Evolutionary conservation across 2,797 vertebrate genomes (phyloP).

Genomic region (Myoxocephalus aenaeus): DNA sequence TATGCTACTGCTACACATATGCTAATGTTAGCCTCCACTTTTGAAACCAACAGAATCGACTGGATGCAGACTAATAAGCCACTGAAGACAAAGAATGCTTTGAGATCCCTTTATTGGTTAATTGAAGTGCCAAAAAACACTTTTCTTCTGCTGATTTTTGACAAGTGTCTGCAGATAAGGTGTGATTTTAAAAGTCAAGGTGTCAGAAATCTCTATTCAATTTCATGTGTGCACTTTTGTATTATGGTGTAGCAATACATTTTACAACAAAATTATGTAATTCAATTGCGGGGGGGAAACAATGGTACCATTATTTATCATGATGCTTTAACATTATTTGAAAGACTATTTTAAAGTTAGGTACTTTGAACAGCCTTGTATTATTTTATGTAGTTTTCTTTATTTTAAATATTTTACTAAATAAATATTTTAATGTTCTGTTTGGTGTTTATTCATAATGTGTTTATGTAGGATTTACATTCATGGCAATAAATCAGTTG

Average conservation of each 20-base stretch:
- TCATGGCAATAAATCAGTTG: neutral
- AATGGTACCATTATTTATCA: conserved; percentile 85
- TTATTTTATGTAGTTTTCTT: conserved; percentile 86
- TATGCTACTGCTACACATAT: conserved; percentile 14
- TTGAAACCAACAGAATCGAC: conserved; percentile 30
- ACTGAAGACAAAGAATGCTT: conserved; percentile 35
- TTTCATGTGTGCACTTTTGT: conserved; percentile 87
- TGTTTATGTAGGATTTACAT: neutral
- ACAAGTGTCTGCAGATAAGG: conserved; percentile 49
- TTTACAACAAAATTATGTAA: conserved; percentile 85
- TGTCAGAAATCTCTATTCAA: conserved; percentile 79
- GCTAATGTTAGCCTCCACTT: conserved; percentile 13
- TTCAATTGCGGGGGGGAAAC: conserved; percentile 54
- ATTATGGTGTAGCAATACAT: conserved; percentile 81
- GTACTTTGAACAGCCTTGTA: conserved; percentile 83
- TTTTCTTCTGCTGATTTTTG: conserved; percentile 26
- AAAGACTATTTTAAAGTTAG: conserved; percentile 79
- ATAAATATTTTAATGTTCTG: conserved; percentile 90
- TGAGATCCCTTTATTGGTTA: conserved; percentile 35
- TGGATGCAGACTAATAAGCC: conserved; percentile 17
- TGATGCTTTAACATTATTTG: conserved; percentile 77
- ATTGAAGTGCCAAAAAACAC: conserved; percentile 73
- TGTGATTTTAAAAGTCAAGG: conserved; percentile 72
- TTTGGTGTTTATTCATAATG: neutral
- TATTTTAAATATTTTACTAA: conserved; percentile 91